Evolutionary conservation across 1,140 invertebrate genomes (phyloP), one percentile per base, ranked within the genome.

Genomic region (Formica selysi): DNA sequence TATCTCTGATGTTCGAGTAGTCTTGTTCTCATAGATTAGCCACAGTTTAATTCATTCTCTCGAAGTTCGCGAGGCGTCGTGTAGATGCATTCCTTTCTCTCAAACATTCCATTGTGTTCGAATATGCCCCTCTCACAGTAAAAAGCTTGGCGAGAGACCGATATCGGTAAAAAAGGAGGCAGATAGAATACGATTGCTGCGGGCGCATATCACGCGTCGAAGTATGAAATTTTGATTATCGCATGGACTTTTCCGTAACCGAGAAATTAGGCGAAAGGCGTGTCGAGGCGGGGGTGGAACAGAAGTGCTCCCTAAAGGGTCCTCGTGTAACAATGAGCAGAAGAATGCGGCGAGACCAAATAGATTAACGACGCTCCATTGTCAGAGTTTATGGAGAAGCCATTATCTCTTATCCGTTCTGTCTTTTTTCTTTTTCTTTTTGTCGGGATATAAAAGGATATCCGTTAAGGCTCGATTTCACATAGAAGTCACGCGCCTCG

Each of bases 201-300:
- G 71, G 44, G 80, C 61, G 76, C 44, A 44, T 64, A 68, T 80
- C 44, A 71, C 51, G 38, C 74, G 61, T 79, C 73, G 5, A 87
- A 62, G 87, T 93, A 93, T 93, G 92, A 94, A 94, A 94, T 94
- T 91, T 86, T 92, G 93, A 93, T 94, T 93, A 92, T 54, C 80
- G 83, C 65, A 81, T 74, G 86, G 62, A 86, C 88, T 89, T 92
- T 93, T 91, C 89, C 91, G 57, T 90, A 86, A 85, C 68, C 87
- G 91, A 91, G 91, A 93, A 93, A 94, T 94, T 92, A 87, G 84
- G 41, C 70, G 65, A 68, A 87, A 88, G 88, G 78, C 89, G 80
- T 86, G 88, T 88, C 87, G 88, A 89, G 83, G 86, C 76, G 78
- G 38, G 36, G 70, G 61, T 54, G 59, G 44, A 48, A 65, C 51